Evolutionary conservation across 2,888 invertebrate genomes (phyloP).

Genomic region (Melinaea menophilus): DNA sequence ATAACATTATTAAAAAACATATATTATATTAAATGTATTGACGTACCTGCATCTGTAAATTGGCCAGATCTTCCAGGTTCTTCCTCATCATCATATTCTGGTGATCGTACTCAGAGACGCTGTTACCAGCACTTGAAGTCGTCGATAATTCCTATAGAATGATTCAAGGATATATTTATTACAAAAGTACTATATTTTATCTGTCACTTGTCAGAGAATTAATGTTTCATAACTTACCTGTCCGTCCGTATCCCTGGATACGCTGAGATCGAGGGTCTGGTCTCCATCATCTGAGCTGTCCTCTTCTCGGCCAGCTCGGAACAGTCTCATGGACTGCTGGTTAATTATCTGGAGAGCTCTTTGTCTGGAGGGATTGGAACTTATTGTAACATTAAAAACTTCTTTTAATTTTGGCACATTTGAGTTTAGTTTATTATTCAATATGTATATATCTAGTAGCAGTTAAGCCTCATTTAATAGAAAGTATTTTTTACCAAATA

Average conservation of each 20-base stretch:
- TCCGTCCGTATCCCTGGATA: conserved; percentile 72
- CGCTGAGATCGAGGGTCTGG: conserved; percentile 71
- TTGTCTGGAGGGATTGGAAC: conserved; percentile 48
- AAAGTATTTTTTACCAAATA: no score
- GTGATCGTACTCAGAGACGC: conserved; percentile 73
- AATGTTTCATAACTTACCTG: conserved; percentile 48
- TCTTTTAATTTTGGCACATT: no score
- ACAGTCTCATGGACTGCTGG: conserved; percentile 70
- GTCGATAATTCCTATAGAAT: conserved; percentile 66
- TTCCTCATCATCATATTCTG: conserved; percentile 72
- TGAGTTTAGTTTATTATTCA: no score
- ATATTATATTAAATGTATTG: neutral
- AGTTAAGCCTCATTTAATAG: no score
- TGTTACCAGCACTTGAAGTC: conserved; percentile 73
- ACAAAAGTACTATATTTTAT: neutral
- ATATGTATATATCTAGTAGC: no score
- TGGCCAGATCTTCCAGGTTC: conserved; percentile 72
- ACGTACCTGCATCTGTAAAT: conserved; percentile 72
- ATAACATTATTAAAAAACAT: neutral
- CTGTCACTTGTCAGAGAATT: neutral
- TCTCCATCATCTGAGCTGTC: conserved; percentile 76
- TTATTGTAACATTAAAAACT: no score
- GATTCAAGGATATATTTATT: neutral
- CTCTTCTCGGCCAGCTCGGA: conserved; percentile 63
- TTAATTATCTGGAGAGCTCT: conserved; percentile 70